Evolutionary conservation across 2,888 invertebrate genomes (phyloP).

Genomic region (Blastobasis lacticolella): DNA sequence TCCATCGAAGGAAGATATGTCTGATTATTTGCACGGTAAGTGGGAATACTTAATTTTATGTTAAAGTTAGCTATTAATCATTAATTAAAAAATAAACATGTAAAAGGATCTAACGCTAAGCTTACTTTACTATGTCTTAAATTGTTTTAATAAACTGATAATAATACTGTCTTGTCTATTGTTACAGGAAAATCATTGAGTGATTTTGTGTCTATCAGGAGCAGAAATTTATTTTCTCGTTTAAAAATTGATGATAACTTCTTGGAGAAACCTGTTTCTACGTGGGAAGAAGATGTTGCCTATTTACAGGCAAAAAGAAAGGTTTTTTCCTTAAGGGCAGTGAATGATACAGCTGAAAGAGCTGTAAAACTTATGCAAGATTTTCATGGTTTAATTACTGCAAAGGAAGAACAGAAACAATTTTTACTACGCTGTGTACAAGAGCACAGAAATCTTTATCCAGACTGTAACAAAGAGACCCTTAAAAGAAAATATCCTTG

Average conservation of each 20-base stretch:
- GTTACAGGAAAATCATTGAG: slow-evolving; percentile 8
- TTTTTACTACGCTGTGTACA: slow-evolving; percentile 14
- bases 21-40: too few species aligned
- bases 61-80: too few species aligned
- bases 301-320: slow-evolving; percentile 5
- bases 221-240: slow-evolving; percentile 9
- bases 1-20: slow-evolving; percentile 14
- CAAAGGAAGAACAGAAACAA: slow-evolving; percentile 13
- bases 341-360: slow-evolving; percentile 15
- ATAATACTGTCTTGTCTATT: slow-evolving; percentile 5
- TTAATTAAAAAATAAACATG: too few species aligned
- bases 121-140: too few species aligned
- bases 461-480: slow-evolving; percentile 8
- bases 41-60: too few species aligned
- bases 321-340: slow-evolving; percentile 6
- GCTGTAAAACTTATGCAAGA: slow-evolving; percentile 17
- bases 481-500: slow-evolving; percentile 6
- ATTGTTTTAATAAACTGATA: too few species aligned
- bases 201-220: slow-evolving; percentile 11
- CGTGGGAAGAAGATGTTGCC: slow-evolving; percentile 10
- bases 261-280: slow-evolving; percentile 7
- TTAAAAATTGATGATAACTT: slow-evolving; percentile 6
- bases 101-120: too few species aligned
- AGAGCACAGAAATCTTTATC: slow-evolving; percentile 4
- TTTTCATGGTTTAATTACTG: slow-evolving; percentile 16